A percentile compares a stretch with the other conserved stretches of the same genome.
Conservation (phyloP, 2,888 invertebrate species). For the Drosophila borborema region DNA sequence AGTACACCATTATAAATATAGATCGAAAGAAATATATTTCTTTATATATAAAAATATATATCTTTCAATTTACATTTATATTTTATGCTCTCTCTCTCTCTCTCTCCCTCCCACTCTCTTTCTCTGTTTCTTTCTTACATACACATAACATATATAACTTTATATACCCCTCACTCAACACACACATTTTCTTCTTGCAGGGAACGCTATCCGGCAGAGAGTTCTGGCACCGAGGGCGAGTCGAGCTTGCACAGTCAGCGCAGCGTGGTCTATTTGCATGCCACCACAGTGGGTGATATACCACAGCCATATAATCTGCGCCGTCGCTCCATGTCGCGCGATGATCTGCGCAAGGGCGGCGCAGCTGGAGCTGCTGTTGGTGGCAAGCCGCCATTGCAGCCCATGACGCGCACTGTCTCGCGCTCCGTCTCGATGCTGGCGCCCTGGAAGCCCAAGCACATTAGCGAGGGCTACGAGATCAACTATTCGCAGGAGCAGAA, state of each 20-base stretch:
- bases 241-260: constrained; percentile 93
- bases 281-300: constrained; percentile 95
- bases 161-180: no score
- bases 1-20: no score
- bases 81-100: no score
- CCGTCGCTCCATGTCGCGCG: constrained; percentile 89
- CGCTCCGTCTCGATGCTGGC: constrained; percentile 93
- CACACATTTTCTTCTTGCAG: constrained; percentile 46
- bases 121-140: no score
- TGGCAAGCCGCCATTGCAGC: constrained; percentile 77
- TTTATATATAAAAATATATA: no score
- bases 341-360: constrained; percentile 88
- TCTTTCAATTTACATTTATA: no score
- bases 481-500: constrained; percentile 89
- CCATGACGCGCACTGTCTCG: constrained; percentile 90
- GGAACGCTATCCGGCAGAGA: constrained; percentile 85
- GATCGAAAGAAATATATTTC: no score
- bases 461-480: constrained; percentile 90
- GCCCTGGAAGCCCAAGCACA: constrained; percentile 92
- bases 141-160: no score
- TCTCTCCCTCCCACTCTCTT: no score
- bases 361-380: background rate
- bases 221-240: constrained; percentile 90
- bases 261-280: constrained; percentile 93
- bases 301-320: constrained; percentile 90